Evolutionary conservation across 2,113 vertebrate species (phyloP).

Genomic region (Lamprotornis superbus): DNA sequence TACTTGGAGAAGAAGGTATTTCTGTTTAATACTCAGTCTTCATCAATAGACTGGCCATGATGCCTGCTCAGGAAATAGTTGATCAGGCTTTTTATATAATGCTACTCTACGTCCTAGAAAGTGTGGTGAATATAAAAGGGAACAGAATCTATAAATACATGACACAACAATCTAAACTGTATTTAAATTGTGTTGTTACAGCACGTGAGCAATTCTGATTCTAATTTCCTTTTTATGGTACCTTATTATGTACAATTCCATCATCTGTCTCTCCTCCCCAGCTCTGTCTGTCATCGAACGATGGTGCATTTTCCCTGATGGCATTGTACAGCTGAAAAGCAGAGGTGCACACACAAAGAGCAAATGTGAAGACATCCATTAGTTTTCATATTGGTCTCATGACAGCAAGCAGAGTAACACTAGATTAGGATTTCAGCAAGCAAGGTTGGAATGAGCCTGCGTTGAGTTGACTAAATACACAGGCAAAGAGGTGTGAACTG

Average conservation of each 20-base stretch:
- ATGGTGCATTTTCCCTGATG: constrained; percentile 66
- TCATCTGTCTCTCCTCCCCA: constrained; percentile 80
- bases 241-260: constrained; percentile 87
- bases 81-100: background rate
- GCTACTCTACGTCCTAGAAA: background rate
- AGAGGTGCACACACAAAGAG: background rate
- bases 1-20: background rate
- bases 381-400: background rate
- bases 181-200: background rate
- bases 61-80: background rate
- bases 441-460: background rate
- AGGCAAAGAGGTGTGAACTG: background rate
- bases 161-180: background rate
- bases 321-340: constrained; percentile 59
- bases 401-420: background rate
- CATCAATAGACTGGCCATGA: background rate
- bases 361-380: background rate
- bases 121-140: background rate
- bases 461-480: background rate
- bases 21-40: background rate
- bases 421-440: background rate
- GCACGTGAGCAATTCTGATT: background rate
- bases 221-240: constrained; percentile 31
- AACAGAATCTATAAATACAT: background rate
- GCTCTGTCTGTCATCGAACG: constrained; percentile 71